Evolutionary conservation across 1,140 invertebrate species (phyloP).

Genomic region (Anastrepha ludens): DNA sequence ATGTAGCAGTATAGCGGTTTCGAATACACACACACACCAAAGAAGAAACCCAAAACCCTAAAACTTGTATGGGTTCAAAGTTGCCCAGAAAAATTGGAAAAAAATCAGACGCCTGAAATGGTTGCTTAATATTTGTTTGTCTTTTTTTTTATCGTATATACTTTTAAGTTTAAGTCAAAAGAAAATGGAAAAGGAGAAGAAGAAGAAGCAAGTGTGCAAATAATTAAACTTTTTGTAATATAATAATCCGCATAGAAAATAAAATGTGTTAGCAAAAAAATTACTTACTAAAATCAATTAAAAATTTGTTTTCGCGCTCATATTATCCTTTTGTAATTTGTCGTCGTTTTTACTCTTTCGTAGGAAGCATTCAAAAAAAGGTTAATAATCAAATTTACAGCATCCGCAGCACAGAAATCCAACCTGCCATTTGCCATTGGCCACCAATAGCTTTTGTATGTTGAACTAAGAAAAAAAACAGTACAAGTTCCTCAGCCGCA

Average conservation of each 20-base stretch:
- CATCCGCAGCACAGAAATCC: not conserved
- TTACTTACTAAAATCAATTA: slow-evolving; percentile 57
- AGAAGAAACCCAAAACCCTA: not conserved
- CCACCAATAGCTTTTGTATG: not conserved
- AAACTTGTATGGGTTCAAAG: not conserved
- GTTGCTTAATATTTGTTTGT: not conserved
- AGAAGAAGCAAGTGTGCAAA: not conserved
- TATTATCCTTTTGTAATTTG: not conserved
- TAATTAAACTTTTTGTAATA: slow-evolving; percentile 22
- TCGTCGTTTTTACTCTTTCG: not conserved
- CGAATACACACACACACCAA: not conserved
- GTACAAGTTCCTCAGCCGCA: not conserved
- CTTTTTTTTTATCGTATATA: not conserved
- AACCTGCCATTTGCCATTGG: slow-evolving; percentile 14
- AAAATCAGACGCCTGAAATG: not conserved
- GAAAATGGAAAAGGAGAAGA: not conserved
- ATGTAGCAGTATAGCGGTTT: not conserved
- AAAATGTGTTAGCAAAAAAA: not conserved
- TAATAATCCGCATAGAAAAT: not conserved
- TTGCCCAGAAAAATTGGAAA: not conserved
- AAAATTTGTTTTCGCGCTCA: slow-evolving; percentile 14
- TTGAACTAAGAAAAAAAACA: not conserved
- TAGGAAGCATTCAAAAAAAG: not conserved
- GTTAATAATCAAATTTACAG: slow-evolving; percentile 54
- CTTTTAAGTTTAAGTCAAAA: slow-evolving; percentile 27